Evolutionary conservation across 2,797 vertebrate genomes (phyloP).

Genomic region (Okamejei kenojei): DNA sequence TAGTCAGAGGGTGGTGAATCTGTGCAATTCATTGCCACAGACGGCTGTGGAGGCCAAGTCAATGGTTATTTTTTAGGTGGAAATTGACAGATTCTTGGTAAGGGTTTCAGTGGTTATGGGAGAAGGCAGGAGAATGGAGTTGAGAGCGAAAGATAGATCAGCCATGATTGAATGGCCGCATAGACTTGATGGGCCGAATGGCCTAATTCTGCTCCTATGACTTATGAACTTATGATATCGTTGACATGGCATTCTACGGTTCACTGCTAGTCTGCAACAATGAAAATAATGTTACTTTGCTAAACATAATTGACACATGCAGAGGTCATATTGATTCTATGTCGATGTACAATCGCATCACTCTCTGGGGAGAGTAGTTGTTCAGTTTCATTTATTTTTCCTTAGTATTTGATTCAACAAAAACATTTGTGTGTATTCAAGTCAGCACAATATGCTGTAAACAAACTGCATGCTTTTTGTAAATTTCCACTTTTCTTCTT

Average conservation of each 20-base stretch:
- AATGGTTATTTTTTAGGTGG: too few species aligned
- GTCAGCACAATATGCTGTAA: not conserved
- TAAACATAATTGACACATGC: not conserved
- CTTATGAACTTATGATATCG: not conserved
- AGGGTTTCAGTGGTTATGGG: too few species aligned
- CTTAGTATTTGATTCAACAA: not conserved
- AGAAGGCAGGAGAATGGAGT: too few species aligned
- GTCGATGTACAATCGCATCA: not conserved
- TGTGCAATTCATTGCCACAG: too few species aligned
- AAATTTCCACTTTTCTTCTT: not conserved
- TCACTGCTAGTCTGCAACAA: not conserved
- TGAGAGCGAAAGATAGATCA: too few species aligned
- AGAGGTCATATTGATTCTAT: not conserved
- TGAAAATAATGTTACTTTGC: not conserved
- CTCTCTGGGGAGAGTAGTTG: not conserved
- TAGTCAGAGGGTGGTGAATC: too few species aligned
- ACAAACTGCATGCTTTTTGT: not conserved
- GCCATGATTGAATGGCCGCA: too few species aligned
- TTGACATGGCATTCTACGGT: not conserved
- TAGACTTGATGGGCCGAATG: too few species aligned
- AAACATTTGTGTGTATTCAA: not conserved
- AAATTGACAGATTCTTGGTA: too few species aligned
- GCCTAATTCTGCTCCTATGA: too few species aligned
- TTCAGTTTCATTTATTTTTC: slow-evolving; percentile 8
- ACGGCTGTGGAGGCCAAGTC: too few species aligned